Base-by-base conservation (phyloP, 1,140 invertebrate genomes). In the Daktulosphaira vitifoliae region DNA sequence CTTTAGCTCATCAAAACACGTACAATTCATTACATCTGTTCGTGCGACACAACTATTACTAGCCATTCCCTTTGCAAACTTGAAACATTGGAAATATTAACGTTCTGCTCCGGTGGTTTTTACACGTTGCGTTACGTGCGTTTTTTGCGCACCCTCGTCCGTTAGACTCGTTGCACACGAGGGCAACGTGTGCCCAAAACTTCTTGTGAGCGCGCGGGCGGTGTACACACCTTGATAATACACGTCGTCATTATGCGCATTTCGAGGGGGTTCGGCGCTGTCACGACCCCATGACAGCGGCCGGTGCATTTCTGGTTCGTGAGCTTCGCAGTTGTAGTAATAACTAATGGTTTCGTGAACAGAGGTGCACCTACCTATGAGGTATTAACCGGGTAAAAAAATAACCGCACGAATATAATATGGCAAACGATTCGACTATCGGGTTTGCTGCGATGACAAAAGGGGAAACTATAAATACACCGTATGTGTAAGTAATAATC, bases 271-370 rank as follows among this genome's bases (percentile, higher is more conserved):
- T 23, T 18, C 52, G 37, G 44, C 56, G 38, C 56, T 62, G 29
- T 33, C 29, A n/a, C 39, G 39, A n/a, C 9, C n/a, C 9, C n/a
- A 44, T 11, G 15, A 7, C 5, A 11, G 5, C 3, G 5, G n/a
- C 39, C 9, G 9, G n/a, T 44, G n/a, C n/a, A 44, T 15, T 4
- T 15, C 20, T 39, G 26, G 56, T 62, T 62, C 56, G 56, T 59
- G 56, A 62, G 25, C 56, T 59, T 59, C 54, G 29, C 11, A n/a
- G n/a, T n/a, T n/a, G n/a, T n/a, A n/a, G 39, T 59, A 59, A 62
- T 62, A 62, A 62, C 54, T 62, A 62, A 62, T 62, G 56, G 56
- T 62, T 62, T 46, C 42, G 56, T 62, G 42, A 62, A 62, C 11
- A 33, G 29, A 46, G 39, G 54, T 29, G 54, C 53, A 39, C 26